Evolutionary conservation across 1,140 invertebrate species (phyloP), one percentile per base, ranked within the genome.

Genomic region (Drosophila ficusphila): DNA sequence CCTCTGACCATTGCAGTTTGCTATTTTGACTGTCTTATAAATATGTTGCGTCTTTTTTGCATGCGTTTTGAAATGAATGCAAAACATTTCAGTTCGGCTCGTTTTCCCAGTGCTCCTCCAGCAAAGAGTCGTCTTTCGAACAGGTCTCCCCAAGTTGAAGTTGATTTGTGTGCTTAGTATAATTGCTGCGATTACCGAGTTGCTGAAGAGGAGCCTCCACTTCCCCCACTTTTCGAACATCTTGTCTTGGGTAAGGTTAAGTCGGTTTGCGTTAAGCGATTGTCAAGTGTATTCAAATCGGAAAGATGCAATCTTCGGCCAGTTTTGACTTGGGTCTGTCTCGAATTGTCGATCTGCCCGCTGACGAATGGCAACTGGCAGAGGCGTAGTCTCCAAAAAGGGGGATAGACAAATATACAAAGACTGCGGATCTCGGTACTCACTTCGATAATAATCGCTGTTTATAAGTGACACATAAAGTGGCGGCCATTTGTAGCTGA

Each of bases 141-240:
- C 64, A 41, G 58, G 44, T 64, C 62, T 27, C 34, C 69, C 34
- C 69, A 69, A 74, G 69, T 52, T 64, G 56, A 74, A 62, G 76
- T 79, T 74, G 76, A 79, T 79, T 79, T 70, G 76, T 79, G 57
- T 69, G 76, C 76, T 79, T 79, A 70, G 67, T 70, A 79, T 79
- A 79, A 79, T 79, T 79, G 76, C 76, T 70, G 76, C 76, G 70
- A 75, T 79, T 79, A 79, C 75, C 76, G 39, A 52, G 49, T 52
- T 34, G 38, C 53, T 33, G 57, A 73, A 52, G 75, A 65, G 75
- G 11, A 41, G 25, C 11, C 42, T 23, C 14, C 27, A 23, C 8
- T 16, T 27, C 56, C 16, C 27, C 67, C 7, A 18, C 29, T 31
- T 4, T 33, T 33, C 12, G 7, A 25, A 16, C 47, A 58, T 25